Percentiles rank a stretch among this genome's conserved stretches.
phyloP scores from a whole-genome alignment of 2,888 invertebrate genomes.

The Carcina quercana region DNA sequence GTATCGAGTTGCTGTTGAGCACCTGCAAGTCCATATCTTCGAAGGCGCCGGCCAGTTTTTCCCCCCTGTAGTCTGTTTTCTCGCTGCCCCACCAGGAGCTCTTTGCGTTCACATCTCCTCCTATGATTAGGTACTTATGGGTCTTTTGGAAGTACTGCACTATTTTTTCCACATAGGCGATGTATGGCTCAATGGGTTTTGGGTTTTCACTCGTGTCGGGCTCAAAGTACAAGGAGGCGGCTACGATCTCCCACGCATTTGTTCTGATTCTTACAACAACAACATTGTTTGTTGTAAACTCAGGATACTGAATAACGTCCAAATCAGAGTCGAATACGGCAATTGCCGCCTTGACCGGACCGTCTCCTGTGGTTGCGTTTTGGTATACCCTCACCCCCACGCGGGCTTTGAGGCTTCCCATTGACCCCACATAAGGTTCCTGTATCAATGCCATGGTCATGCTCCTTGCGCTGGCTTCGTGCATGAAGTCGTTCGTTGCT shows the following conservation, averaged over 20 bases:
- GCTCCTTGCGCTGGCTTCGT: conserved; percentile 6
- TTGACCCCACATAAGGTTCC: conserved; percentile 10
- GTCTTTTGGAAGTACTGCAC: background rate
- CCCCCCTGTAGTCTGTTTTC: conserved; percentile 12
- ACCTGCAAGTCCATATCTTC: conserved; percentile 8
- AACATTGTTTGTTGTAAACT: conserved; percentile 4
- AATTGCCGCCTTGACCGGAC: conserved; percentile 5
- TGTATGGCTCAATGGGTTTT: conserved; percentile 6
- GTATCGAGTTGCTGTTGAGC: conserved; percentile 5
- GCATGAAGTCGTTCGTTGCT: conserved; percentile 9
- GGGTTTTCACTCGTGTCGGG: conserved; percentile 4
- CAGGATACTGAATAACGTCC: background rate
- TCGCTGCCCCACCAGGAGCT: conserved; percentile 18
- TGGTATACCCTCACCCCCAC: conserved; percentile 6
- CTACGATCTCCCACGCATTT: conserved; percentile 1
- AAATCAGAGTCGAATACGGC: conserved; percentile 2
- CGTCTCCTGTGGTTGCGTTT: background rate
- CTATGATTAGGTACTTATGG: conserved; percentile 13
- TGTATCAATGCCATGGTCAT: conserved; percentile 10
- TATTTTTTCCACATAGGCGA: conserved; percentile 1
- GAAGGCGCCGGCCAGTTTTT: conserved; percentile 3
- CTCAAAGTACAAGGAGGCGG: conserved; percentile 5
- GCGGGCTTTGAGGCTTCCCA: background rate
- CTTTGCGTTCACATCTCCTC: conserved; percentile 18
- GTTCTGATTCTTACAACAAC: conserved; percentile 1